Conservation (phyloP, 2,888 invertebrate genomes). For the Ennomos fuscantarius region DNA sequence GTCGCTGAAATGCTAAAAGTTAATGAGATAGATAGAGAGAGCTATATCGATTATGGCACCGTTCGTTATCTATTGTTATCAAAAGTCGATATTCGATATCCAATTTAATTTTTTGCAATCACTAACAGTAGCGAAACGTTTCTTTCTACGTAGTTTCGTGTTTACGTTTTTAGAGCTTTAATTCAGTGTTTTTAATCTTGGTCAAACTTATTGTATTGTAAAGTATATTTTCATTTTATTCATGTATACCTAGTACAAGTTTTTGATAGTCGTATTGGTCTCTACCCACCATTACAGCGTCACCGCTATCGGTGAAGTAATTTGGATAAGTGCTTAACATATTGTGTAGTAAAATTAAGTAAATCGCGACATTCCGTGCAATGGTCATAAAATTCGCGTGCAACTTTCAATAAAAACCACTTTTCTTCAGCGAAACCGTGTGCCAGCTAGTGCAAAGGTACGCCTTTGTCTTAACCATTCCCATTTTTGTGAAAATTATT, state of each 20-base stretch:
- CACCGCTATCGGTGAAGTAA: no score
- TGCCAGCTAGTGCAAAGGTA: constrained; percentile 39
- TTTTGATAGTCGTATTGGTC: background rate
- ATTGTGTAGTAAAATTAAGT: constrained; percentile 5
- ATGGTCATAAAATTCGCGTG: constrained; percentile 42
- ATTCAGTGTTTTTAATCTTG: no score
- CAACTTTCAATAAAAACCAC: constrained; percentile 33
- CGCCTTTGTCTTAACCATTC: constrained; percentile 22
- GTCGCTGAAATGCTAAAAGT: no score
- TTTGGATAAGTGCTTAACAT: background rate
- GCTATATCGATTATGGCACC: constrained; percentile 6
- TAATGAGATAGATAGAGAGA: no score
- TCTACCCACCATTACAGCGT: no score
- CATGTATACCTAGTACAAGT: background rate
- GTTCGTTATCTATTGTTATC: constrained; percentile 21
- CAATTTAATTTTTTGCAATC: constrained; percentile 18
- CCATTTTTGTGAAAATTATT: background rate
- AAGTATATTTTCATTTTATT: background rate
- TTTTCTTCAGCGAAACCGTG: constrained; percentile 33
- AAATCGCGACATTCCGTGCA: constrained; percentile 28
- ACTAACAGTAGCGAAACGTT: constrained; percentile 22
- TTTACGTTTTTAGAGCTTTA: no score
- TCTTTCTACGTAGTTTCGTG: constrained; percentile 8
- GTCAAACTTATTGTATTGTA: no score
- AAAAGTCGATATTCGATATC: constrained; percentile 30